A percentile compares a stretch with the other conserved stretches of the same genome.
Evolutionary conservation across 1,140 invertebrate genomes (phyloP).

Genomic region (Drosophila ficusphila): DNA sequence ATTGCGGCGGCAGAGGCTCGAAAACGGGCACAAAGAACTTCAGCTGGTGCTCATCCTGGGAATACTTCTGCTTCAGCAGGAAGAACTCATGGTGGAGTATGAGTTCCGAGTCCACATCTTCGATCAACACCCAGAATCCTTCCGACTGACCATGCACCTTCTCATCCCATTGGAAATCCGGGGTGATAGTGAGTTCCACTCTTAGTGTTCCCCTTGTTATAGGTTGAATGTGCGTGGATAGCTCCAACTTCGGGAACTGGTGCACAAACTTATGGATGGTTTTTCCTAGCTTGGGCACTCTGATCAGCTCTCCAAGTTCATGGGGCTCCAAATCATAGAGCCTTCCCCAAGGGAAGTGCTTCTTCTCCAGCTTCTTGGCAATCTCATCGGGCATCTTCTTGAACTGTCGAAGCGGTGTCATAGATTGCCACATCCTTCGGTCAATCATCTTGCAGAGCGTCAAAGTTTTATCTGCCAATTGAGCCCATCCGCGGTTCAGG

Average conservation of each 20-base stretch:
- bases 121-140: constrained; percentile 99
- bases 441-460: constrained; percentile 99
- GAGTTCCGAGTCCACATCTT: constrained; percentile 98
- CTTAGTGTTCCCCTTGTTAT: constrained; percentile 97
- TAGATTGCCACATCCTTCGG: constrained; percentile 99
- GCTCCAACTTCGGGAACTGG: constrained; percentile 97
- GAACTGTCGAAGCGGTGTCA: constrained; percentile 99
- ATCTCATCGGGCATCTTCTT: constrained; percentile 99
- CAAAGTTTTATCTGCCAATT: constrained; percentile 97
- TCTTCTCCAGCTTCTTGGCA: constrained; percentile 99
- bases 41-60: constrained; percentile 96
- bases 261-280: constrained; percentile 99
- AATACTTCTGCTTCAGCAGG: constrained; percentile 97
- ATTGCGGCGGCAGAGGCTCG: constrained; percentile 98
- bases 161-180: constrained; percentile 99
- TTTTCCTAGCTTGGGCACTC: constrained; percentile 98
- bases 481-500: constrained; percentile 96
- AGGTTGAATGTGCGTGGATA: constrained; percentile 98
- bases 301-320: constrained; percentile 98
- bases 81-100: constrained; percentile 99
- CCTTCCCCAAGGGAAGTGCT: constrained; percentile 96
- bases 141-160: constrained; percentile 98
- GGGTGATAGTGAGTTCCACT: constrained; percentile 99
- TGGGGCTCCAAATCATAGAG: constrained; percentile 98
- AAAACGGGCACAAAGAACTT: constrained; percentile 99